Evolutionary conservation across 2,797 vertebrate genomes (phyloP), one percentile per base, ranked within the genome.

Genomic region (Trematomus bernacchii): DNA sequence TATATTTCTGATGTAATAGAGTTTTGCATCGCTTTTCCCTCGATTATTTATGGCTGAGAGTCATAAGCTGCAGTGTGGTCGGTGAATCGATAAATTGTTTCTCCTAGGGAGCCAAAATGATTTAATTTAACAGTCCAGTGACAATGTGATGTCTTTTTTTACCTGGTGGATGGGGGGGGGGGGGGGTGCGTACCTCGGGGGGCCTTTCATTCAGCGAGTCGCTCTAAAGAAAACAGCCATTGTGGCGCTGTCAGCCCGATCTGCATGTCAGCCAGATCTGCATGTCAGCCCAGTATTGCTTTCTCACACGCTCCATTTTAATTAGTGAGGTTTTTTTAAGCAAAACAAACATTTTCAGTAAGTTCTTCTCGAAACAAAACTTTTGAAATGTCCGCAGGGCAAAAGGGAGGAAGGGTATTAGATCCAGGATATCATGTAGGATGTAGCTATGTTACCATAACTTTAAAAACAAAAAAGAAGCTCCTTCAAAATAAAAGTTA

Each of bases 41-140:
- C 13, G 9, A 33, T 57, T 66, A 33, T 81, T 77, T 71, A 57
- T 50, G 54, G 71, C 54, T 51, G 57, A 55, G 16, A 63, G 57
- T 69, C 16, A 54, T 27, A 9, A 66, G 59, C 62, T 62, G 63
- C 30, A 76, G 71, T 74, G 86, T 18, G 55, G 42, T 78, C 76
- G n/a, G 14, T 84, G 79, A 85, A 63, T 88, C 23, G 57, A 83
- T 87, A 83, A 85, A 90, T 89, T 75, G 81, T 85, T 71, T 87
- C 85, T 86, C 16, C 23, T 48, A 75, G 73, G 66, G 68, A 70
- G 70, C 55, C 68, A 69, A 72, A 74, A 66, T 52, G 73, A 82
- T 76, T 81, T 83, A 23, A 85, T 89, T 87, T 78, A 59, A 69
- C 71, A 64, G 71, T 58, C 74, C 63, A 83, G 48, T 79, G 83